A percentile compares a stretch with the other conserved stretches of the same genome.
These are phyloP conservation scores for Zaprionus tsacasi DNA, from an alignment of 1,140 invertebrate species.

Conservation along the genomic window DNA sequence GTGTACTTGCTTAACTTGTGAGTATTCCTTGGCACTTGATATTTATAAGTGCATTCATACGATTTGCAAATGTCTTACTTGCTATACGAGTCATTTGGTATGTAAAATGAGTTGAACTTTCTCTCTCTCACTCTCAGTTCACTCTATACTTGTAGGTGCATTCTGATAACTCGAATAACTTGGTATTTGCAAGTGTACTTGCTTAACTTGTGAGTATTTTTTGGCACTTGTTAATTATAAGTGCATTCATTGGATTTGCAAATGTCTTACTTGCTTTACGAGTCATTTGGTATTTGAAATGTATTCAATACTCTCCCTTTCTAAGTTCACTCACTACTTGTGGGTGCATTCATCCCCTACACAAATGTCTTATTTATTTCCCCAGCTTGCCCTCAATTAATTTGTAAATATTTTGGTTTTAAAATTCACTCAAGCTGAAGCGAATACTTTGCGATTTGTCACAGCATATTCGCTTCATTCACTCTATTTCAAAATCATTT, in stretches of 20 bases:
- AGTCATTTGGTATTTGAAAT: not conserved
- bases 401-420: not conserved
- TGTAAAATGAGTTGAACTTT: no score
- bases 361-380: not conserved
- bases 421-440: not conserved
- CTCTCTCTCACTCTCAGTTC: no score
- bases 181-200: no score
- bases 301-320: not conserved
- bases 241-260: not conserved
- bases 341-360: not conserved
- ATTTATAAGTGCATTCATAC: not conserved
- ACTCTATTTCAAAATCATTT: not conserved
- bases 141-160: no score
- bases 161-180: no score
- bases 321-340: not conserved
- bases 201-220: no score
- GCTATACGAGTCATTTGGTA: not conserved
- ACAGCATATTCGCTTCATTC: not conserved
- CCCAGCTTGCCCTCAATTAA: not conserved
- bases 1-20: not conserved
- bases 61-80: not conserved
- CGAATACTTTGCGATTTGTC: not conserved
- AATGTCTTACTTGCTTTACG: not conserved
- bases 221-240: no score
- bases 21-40: not conserved